Base-by-base conservation (phyloP, 2,888 invertebrate species). In the Sphaerophoria rueppellii region DNA sequence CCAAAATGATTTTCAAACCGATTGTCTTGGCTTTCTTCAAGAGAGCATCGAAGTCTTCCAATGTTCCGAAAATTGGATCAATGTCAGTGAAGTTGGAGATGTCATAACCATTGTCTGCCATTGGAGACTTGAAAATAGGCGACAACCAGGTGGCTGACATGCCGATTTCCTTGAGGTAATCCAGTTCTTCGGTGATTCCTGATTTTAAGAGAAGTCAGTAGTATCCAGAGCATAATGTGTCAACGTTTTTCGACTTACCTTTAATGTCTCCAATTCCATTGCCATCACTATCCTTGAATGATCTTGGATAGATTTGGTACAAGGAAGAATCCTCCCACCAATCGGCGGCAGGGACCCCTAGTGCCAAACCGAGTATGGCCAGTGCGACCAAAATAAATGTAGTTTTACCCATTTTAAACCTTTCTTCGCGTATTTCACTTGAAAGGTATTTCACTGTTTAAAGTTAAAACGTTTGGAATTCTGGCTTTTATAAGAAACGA, bases 301-400 rank as follows among this genome's bases (percentile, higher is more conserved):
- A 96, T 78, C 96, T 93, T 0, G 97, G 96, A 90, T 97, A 96
- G 83, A 97, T 95, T 92, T 98, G 97, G 91, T 98, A 98, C 43
- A 97, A 93, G 0, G 95, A 93, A 48, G 95, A 94, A 83, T 94
- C 95, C 90, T 96, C 94, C 95, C 96, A 98, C 98, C 98, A 98
- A 88, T 96, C 95, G 61, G 88, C 82, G 1, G 37, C 9, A 4
- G 82, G 32, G 12, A 54, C 4, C 4, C 37, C 6, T 9, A 4
- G 34, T 24, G 24, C 24, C 4, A 67, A n/a, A 9, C 54, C 37
- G 0, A 75, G 6, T 55, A 78, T 32, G 24, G 50, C 52, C 48
- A 75, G 4, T 58, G 54, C 24, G 2, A 67, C 24, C 40, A 67
- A 40, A 3, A 32, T 9, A n/a, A 67, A 7, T 9, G 40, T 11